Percentiles rank a stretch among this genome's conserved stretches.
Evolutionary conservation across 2,797 vertebrate species (phyloP).

Genomic region (Lemur catta): DNA sequence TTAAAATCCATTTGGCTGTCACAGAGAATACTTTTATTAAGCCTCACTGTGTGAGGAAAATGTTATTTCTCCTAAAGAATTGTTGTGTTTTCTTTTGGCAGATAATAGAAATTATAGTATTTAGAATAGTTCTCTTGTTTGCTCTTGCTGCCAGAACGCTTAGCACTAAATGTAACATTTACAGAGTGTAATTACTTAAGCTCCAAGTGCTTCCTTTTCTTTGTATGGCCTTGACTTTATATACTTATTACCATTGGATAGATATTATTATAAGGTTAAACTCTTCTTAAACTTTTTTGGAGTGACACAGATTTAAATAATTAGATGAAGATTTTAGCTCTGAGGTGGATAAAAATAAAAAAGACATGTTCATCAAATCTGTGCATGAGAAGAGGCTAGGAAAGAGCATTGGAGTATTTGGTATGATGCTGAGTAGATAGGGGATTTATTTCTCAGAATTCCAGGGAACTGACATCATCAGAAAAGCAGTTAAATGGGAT

Average conservation of each 20-base stretch:
- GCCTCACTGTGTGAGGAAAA: conserved; percentile 38
- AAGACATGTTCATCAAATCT: background rate
- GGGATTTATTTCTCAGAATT: background rate
- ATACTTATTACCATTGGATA: conserved; percentile 42
- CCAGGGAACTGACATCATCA: background rate
- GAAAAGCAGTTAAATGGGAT: background rate
- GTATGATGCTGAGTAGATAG: background rate
- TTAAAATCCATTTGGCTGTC: conserved; percentile 26
- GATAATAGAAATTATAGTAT: conserved; percentile 70
- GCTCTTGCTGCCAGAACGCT: conserved; percentile 39
- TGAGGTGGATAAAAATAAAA: background rate
- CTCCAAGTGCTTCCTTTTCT: conserved; percentile 55
- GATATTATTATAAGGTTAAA: conserved; percentile 44
- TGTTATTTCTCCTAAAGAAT: conserved; percentile 55
- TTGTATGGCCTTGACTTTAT: conserved; percentile 9
- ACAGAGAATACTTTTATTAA: conserved; percentile 51
- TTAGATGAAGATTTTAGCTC: background rate
- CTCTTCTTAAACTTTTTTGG: background rate
- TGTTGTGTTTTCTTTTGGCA: conserved; percentile 57
- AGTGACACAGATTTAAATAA: conserved; percentile 16
- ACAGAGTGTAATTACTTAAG: conserved; percentile 62
- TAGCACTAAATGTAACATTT: conserved; percentile 28
- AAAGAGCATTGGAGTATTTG: background rate
- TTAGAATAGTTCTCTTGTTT: conserved; percentile 57
- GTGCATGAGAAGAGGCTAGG: background rate